Conservation (phyloP, 1,140 invertebrate species). For the Tigriopus japonicus region DNA sequence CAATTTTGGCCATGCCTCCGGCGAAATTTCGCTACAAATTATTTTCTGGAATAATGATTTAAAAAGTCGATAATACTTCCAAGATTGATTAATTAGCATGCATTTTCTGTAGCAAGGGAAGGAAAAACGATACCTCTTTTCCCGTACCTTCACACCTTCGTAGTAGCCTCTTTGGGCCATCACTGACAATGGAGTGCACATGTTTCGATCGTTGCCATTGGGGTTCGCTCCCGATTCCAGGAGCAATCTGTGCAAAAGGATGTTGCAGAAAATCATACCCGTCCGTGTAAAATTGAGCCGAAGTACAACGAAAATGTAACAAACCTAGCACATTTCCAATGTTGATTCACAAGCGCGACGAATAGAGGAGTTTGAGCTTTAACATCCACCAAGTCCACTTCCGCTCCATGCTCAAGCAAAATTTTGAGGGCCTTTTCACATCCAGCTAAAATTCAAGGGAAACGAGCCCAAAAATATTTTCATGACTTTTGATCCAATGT, state of each 20-base stretch:
- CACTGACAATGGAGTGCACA: conserved; percentile 6
- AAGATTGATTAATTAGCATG: too few relatives aligned
- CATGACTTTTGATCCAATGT: too few relatives aligned
- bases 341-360: conserved; percentile 6
- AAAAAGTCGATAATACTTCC: too few relatives aligned
- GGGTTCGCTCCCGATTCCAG: conserved; percentile 1
- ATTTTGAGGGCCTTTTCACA: neutral
- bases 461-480: neutral
- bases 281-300: too few relatives aligned
- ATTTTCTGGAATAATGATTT: too few relatives aligned
- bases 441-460: neutral
- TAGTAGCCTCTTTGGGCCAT: conserved; percentile 9
- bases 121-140: too few relatives aligned
- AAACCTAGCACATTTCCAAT: neutral
- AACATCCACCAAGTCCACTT: conserved; percentile 1
- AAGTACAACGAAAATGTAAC: too few relatives aligned
- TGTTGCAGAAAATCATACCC: neutral
- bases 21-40: too few relatives aligned
- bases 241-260: neutral
- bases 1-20: too few relatives aligned
- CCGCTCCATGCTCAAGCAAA: conserved; percentile 1
- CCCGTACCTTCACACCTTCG: neutral
- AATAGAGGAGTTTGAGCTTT: conserved; percentile 10
- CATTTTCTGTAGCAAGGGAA: too few relatives aligned
- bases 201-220: conserved; percentile 1